Evolutionary conservation across 2,113 vertebrate species (phyloP), one percentile per base, ranked within the genome.

Genomic region (Halcyon senegalensis): DNA sequence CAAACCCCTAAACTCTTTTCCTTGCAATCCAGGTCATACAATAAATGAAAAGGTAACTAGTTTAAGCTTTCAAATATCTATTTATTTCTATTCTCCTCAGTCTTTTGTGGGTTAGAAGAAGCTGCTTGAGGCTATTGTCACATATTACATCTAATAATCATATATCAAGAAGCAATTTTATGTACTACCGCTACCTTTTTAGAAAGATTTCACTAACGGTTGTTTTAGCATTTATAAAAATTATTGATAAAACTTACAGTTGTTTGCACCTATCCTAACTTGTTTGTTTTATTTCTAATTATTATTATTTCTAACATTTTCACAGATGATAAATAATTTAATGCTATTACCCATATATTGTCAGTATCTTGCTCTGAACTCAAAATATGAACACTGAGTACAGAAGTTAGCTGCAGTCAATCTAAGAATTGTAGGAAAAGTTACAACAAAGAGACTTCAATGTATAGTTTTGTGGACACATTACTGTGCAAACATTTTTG

Each of bases 71-170:
- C 33, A 87, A 81, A 92, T 67, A 10, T 30, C 37, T 55, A 31
- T 81, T 92, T 89, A 43, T 89, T 95, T 89, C 5, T 76, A 90
- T 90, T 81, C 56, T 72, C 9, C 16, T 76, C 31, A 46, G 58
- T 63, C 50, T 85, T 95, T 82, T 60, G 8, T 64, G 39, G 15
- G 37, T 44, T 75, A 92, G 48, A 93, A 89, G 16, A 56, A 79
- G 41, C 84, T 74, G 16, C 84, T 90, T 85, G 60, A 18, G 76
- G 79, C 67, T 89, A 59, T 93, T 94, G 43, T 83, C 56, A 90
- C 27, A 15, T 80, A 84, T 78, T 83, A 46, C 25, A 95, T 78
- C 89, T 96, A 89, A 90, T 89, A 95, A 89, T 64, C 33, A 51
- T 68, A 30, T 55, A 83, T 68, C 41, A 91, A 75, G 67, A 77